A percentile compares a stretch with the other conserved stretches of the same genome.
Evolutionary conservation across 2,888 invertebrate species (phyloP).

Genomic region (Thecocarcelia acutangulata): DNA sequence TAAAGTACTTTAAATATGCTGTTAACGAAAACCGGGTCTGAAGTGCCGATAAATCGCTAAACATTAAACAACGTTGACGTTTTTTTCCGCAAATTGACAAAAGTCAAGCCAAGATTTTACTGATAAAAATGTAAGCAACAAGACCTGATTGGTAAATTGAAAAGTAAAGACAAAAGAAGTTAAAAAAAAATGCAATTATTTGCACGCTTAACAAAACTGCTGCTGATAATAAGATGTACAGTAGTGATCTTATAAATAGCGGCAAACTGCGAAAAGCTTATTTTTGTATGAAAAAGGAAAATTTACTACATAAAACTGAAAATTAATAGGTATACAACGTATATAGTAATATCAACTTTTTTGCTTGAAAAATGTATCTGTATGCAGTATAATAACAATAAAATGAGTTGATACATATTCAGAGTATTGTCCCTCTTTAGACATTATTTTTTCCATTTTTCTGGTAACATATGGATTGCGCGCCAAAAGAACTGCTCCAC

Average conservation of each 20-base stretch:
- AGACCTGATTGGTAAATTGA: constrained; percentile 6
- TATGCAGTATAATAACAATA: too few relatives aligned
- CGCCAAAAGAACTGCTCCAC: too few relatives aligned
- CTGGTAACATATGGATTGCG: too few relatives aligned
- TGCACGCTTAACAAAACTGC: constrained; percentile 9
- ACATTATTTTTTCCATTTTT: too few relatives aligned
- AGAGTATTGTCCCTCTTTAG: too few relatives aligned
- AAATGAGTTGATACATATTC: too few relatives aligned
- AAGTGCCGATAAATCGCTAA: constrained; percentile 9
- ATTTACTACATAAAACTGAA: too few relatives aligned
- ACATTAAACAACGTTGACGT: background rate
- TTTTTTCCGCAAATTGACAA: background rate
- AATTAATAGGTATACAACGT: too few relatives aligned
- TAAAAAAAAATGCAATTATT: constrained; percentile 15
- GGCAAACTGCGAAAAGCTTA: background rate
- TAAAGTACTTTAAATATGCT: background rate
- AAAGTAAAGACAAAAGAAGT: background rate
- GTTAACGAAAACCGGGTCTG: constrained; percentile 1
- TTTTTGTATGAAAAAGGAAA: too few relatives aligned
- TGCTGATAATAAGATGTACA: background rate
- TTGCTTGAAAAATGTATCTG: too few relatives aligned
- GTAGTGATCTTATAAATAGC: background rate
- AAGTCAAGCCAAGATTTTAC: constrained; percentile 7
- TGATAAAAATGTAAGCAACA: constrained; percentile 7
- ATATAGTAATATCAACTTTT: too few relatives aligned